Percentiles rank a stretch among this genome's conserved stretches.
Conservation (phyloP, 2,888 invertebrate species). For the Dastarcus helophoroides region DNA sequence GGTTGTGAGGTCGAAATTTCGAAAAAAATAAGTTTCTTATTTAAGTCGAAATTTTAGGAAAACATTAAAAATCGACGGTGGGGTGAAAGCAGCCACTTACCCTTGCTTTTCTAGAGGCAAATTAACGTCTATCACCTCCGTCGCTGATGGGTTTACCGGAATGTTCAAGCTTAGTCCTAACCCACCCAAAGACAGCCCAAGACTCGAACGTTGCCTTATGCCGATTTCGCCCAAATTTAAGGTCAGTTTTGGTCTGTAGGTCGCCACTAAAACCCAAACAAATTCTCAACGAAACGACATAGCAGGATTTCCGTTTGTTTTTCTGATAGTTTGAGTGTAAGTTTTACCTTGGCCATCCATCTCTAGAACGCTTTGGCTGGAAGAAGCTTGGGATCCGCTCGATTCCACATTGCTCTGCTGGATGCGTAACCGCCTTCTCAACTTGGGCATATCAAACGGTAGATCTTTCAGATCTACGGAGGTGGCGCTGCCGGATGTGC, state of each 20-base stretch:
- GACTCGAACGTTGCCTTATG: conserved; percentile 35
- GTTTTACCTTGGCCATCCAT: conserved; percentile 54
- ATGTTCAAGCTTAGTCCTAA: conserved; percentile 39
- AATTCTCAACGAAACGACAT: not conserved
- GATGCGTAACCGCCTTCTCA: conserved; percentile 62
- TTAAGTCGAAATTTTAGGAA: too few relatives aligned
- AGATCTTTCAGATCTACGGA: conserved; percentile 70
- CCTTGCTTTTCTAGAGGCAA: conserved; percentile 80
- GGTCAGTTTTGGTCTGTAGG: conserved; percentile 61
- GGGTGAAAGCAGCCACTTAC: conserved; percentile 47
- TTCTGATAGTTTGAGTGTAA: too few relatives aligned
- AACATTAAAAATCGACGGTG: too few relatives aligned
- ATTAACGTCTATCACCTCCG: conserved; percentile 67
- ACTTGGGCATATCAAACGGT: conserved; percentile 87
- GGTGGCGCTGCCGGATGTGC: conserved; percentile 60
- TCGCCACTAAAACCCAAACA: conserved; percentile 26
- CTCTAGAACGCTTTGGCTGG: conserved; percentile 69
- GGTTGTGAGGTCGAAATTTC: too few relatives aligned
- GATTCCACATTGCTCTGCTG: conserved; percentile 54
- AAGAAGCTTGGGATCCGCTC: conserved; percentile 68
- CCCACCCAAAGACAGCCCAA: conserved; percentile 32
- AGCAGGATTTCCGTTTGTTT: not conserved
- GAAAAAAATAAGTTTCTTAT: too few relatives aligned
- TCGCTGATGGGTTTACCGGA: conserved; percentile 45
- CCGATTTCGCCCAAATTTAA: conserved; percentile 57